Base-by-base conservation (phyloP, 2,888 invertebrate species). In the Dermolepida albohirtum region DNA sequence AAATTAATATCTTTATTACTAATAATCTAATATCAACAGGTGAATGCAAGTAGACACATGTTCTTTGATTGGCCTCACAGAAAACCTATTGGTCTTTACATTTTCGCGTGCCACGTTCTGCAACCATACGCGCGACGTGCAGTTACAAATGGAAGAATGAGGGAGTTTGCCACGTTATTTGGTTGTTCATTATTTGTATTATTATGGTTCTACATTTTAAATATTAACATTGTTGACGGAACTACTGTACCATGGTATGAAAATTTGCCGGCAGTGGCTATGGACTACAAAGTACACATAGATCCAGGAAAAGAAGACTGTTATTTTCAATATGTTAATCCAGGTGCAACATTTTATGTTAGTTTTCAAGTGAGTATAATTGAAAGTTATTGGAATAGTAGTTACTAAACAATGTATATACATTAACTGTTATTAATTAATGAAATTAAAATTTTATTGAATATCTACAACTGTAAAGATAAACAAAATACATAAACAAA, bases 291-390 rank as follows among this genome's bases (percentile, higher is more conserved):
- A 85, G 93, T 97, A 40, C 94, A 96, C 83, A 91, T 97, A 71
- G 95, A 95, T 78, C 94, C 96, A n/a, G 96, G 96, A 67, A 92
- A 90, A 80, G 96, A 97, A 84, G 97, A 97, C 80, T 97, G 97
- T 84, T 97, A 96, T 84, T 96, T 90, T 83, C 97, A 97, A 86
- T 95, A 93, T 85, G 95, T 96, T 68, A 93, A 95, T 78, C 90
- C 92, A 66, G 95, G 95, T 64, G 95, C 96, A 17, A 95, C 95
- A 69, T 93, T 97, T 81, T 96, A 95, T 84, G 94, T 96, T 70
- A 95, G 95, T 76, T 96, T 95, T 84, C 96, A 96, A 89, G 97
- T 96, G 84, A 76, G 83, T 71, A 67, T 62, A 0, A 8, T 34
- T 2, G 5, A 12, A 16, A 39, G 16, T n/a, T 22, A 34, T 8